Evolutionary conservation across 2,797 vertebrate species (phyloP).

Genomic region (Squalus acanthias): DNA sequence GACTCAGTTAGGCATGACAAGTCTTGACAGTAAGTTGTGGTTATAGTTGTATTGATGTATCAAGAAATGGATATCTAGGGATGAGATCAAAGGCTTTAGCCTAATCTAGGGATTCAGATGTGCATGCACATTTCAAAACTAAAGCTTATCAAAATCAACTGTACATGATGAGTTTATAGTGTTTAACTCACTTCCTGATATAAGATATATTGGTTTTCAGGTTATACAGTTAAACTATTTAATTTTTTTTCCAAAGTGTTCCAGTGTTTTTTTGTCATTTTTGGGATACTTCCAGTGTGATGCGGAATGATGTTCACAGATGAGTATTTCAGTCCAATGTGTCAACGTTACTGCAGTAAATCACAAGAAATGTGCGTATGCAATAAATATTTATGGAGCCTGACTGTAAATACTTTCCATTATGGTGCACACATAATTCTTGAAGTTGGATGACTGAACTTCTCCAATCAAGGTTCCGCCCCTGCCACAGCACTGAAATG

Average conservation of each 20-base stretch:
- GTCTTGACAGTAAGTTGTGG: neutral
- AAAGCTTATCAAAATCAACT: slow-evolving; percentile 9
- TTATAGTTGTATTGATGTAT: neutral
- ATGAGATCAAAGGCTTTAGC: neutral
- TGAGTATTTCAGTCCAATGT: neutral
- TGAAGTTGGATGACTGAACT: neutral
- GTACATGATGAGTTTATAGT: neutral
- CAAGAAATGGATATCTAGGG: neutral
- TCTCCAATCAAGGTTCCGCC: neutral
- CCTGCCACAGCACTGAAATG: too few relatives aligned
- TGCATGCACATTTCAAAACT: neutral
- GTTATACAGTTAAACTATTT: neutral
- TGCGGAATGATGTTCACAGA: neutral
- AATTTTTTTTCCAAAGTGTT: neutral
- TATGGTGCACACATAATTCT: neutral
- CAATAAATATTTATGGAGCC: slow-evolving; percentile 21
- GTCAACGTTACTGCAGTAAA: neutral
- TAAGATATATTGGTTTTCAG: neutral
- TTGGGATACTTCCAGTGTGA: neutral
- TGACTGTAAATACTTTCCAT: slow-evolving; percentile 31
- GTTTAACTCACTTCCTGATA: neutral
- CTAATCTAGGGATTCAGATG: slow-evolving; percentile 10
- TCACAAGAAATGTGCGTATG: neutral
- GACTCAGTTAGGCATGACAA: neutral
- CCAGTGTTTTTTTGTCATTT: neutral